A percentile compares a stretch with the other conserved stretches of the same genome.
Conservation (phyloP, 1,140 invertebrate genomes). For the Scaptomyza pallida region DNA sequence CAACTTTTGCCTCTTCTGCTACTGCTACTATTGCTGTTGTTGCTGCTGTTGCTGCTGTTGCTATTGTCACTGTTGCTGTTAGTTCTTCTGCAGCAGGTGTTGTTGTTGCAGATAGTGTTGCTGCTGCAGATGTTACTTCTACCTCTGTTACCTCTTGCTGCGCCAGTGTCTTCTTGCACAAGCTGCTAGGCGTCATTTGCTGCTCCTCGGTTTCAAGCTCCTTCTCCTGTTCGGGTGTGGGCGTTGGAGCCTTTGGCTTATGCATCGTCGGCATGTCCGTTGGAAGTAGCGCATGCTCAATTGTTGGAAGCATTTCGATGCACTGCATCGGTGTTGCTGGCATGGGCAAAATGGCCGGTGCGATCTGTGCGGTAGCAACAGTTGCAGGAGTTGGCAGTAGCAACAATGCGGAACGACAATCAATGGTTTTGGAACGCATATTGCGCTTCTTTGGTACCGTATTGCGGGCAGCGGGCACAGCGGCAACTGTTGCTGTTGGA, state of each 20-base stretch:
- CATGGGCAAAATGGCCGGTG: background rate
- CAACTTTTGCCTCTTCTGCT: slow-evolving; percentile 3
- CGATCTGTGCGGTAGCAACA: background rate
- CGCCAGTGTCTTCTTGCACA: background rate
- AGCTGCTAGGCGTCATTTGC: background rate
- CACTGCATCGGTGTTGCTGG: background rate
- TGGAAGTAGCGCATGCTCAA: background rate
- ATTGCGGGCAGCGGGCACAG: slow-evolving; percentile 11
- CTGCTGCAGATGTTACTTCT: slow-evolving; percentile 4
- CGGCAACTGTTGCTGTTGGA: slow-evolving; percentile 9
- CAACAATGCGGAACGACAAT: slow-evolving; percentile 59
- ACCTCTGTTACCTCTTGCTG: background rate
- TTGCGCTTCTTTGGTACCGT: slow-evolving; percentile 66
- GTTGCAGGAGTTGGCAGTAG: background rate
- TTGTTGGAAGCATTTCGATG: background rate
- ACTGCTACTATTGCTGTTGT: background rate
- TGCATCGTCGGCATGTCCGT: background rate
- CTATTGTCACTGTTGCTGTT: slow-evolving; percentile 3
- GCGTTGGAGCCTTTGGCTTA: slow-evolving; percentile 1
- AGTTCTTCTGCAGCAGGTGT: background rate
- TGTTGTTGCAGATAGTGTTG: background rate
- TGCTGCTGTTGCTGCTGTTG: background rate
- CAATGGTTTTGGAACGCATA: slow-evolving; percentile 72
- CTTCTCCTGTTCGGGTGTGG: background rate
- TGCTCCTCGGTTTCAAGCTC: background rate